Evolutionary conservation across 2,113 vertebrate species (phyloP).

Genomic region (Esox niger): DNA sequence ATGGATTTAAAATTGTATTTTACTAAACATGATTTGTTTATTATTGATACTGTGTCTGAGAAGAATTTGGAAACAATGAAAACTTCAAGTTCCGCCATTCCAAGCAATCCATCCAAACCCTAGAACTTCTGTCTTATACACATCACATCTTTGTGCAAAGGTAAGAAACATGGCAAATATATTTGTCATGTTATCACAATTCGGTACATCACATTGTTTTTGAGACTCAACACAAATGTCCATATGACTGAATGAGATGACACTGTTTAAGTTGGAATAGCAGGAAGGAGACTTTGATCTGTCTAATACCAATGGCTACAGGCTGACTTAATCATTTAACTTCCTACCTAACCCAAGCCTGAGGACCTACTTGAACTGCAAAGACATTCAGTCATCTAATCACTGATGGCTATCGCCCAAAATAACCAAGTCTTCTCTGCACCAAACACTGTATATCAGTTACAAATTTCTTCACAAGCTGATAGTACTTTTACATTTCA

Average conservation of each 20-base stretch:
- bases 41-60: background rate
- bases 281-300: conserved; percentile 19
- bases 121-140: background rate
- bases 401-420: conserved; percentile 10
- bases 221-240: background rate
- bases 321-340: conserved; percentile 4
- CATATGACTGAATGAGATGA: no score
- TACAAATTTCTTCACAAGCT: no score
- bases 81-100: background rate
- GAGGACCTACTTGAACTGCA: conserved; percentile 16
- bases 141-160: conserved; percentile 11
- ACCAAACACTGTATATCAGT: no score
- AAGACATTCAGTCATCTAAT: conserved; percentile 14
- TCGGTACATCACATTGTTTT: no score
- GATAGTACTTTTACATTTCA: conserved; percentile 7
- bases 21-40: no score
- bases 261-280: no score
- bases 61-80: background rate
- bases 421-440: conserved; percentile 10
- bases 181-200: no score
- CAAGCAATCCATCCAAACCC: background rate
- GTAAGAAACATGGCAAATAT: no score
- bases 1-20: no score
- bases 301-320: conserved; percentile 17
- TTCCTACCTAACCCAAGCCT: conserved; percentile 14